Conservation (phyloP, 1,140 invertebrate genomes). For the Triops cancriformis region DNA sequence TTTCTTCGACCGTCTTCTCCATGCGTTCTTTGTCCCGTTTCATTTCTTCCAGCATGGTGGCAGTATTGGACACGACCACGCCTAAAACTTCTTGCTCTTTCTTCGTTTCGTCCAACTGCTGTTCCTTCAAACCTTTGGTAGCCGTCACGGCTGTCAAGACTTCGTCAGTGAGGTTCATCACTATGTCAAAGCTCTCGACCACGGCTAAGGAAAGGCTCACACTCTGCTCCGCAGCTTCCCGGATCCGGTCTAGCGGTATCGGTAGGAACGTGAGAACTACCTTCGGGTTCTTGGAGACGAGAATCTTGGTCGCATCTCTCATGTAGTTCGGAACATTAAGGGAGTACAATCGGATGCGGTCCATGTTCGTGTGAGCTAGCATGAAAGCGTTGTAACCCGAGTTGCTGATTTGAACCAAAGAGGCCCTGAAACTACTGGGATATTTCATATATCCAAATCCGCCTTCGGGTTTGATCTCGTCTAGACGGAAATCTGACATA, state of each 20-base stretch:
- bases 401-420: constrained; percentile 24
- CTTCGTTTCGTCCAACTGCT: neutral
- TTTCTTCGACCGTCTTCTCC: neutral
- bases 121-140: constrained; percentile 18
- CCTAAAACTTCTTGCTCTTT: neutral
- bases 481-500: constrained; percentile 15
- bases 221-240: neutral
- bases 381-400: constrained; percentile 16
- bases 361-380: constrained; percentile 22
- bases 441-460: constrained; percentile 1
- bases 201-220: neutral
- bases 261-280: neutral
- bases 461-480: neutral
- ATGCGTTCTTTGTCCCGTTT: neutral
- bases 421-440: constrained; percentile 20
- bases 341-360: neutral
- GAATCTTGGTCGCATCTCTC: neutral
- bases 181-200: neutral
- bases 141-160: neutral
- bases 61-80: neutral
- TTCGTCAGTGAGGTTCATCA: constrained; percentile 22
- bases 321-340: neutral
- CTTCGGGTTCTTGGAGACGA: constrained; percentile 14
- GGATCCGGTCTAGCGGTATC: neutral
- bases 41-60: neutral